A percentile compares a stretch with the other conserved stretches of the same genome.
phyloP scores from a whole-genome alignment of 2,113 vertebrate species.

The Romanogobio albipinnatus region DNA sequence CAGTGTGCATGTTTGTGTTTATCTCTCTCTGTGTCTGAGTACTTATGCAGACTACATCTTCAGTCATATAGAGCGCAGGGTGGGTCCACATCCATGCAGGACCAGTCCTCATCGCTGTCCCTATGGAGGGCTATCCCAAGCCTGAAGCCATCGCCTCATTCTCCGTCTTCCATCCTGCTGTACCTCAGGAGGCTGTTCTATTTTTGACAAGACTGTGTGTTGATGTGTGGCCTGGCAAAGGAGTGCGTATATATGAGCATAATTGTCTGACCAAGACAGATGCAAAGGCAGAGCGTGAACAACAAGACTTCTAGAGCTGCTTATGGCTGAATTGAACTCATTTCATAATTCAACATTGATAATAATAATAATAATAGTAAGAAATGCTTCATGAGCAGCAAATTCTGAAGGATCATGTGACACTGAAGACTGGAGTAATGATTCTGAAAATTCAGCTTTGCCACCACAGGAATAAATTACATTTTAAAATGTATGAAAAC shows the following conservation, averaged over 20 bases:
- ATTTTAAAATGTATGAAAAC: neutral
- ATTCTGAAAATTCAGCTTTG: neutral
- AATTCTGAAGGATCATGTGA: neutral
- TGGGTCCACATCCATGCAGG: slow-evolving; percentile 11
- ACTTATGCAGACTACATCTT: slow-evolving; percentile 5
- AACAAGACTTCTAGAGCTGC: no score
- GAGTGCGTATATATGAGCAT: neutral
- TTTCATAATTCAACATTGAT: no score
- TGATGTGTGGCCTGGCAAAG: neutral
- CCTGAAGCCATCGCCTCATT: neutral
- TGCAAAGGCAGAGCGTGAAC: no score
- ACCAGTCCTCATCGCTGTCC: neutral
- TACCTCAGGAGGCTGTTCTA: neutral
- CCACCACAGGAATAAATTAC: neutral
- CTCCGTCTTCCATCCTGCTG: neutral
- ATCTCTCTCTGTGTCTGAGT: slow-evolving; percentile 23
- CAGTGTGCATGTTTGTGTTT: slow-evolving; percentile 3
- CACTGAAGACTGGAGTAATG: neutral
- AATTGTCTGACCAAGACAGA: no score
- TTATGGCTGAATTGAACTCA: no score
- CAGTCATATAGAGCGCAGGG: slow-evolving; percentile 10
- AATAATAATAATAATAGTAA: no score
- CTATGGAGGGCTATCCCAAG: slow-evolving; percentile 24
- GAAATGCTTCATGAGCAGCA: neutral
- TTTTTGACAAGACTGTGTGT: neutral